Evolutionary conservation across 1,140 invertebrate species (phyloP).

Genomic region (Andrena cerasifolii): DNA sequence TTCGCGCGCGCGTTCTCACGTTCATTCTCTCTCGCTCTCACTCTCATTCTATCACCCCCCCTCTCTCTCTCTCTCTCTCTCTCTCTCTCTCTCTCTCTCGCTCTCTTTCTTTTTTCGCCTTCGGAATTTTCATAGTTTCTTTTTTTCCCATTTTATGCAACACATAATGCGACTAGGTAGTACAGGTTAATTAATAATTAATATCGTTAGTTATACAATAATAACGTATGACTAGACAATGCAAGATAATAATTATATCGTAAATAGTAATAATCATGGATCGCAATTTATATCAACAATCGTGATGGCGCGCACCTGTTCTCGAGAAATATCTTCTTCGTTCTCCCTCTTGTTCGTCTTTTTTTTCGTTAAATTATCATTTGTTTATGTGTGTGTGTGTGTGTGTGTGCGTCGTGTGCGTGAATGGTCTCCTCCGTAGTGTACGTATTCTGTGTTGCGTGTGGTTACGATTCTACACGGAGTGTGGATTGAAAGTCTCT

Average conservation of each 20-base stretch:
- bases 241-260: constrained; percentile 83
- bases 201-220: constrained; percentile 83
- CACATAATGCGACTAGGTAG: constrained; percentile 83
- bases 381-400: constrained; percentile 39
- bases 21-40: too few species aligned
- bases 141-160: constrained; percentile 77
- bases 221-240: constrained; percentile 83
- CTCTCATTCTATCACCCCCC: constrained; percentile 31
- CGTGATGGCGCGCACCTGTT: constrained; percentile 77
- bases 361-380: constrained; percentile 28
- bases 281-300: constrained; percentile 83
- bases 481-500: neutral
- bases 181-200: constrained; percentile 83
- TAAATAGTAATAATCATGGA: constrained; percentile 83
- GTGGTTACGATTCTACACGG: neutral
- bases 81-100: constrained; percentile 49
- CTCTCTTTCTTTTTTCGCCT: constrained; percentile 61
- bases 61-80: constrained; percentile 34
- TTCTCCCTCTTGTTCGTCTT: constrained; percentile 50
- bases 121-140: constrained; percentile 63
- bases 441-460: constrained; percentile 48
- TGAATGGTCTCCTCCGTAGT: constrained; percentile 26
- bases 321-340: constrained; percentile 67
- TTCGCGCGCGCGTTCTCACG: too few species aligned
- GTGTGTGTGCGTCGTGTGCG: constrained; percentile 44